A percentile compares a stretch with the other conserved stretches of the same genome.
phyloP scores from a whole-genome alignment of 2,113 vertebrate species.

The Marcusenius ussheri region DNA sequence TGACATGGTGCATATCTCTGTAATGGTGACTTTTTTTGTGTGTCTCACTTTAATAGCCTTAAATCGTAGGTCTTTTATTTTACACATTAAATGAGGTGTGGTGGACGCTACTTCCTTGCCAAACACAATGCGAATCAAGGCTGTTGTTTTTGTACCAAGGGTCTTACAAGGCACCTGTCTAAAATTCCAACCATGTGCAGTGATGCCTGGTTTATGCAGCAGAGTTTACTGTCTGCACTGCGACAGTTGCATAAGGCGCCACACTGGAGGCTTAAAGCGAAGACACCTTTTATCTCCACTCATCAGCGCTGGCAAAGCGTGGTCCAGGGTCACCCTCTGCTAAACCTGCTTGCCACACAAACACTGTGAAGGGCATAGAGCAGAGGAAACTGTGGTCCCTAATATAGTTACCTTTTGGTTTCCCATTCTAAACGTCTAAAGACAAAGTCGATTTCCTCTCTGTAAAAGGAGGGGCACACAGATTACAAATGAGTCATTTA shows the following conservation, averaged over 20 bases:
- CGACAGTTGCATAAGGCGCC: slow-evolving; percentile 64
- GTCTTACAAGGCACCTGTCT: slow-evolving; percentile 37
- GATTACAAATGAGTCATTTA: background rate
- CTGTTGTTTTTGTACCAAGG: slow-evolving; percentile 21
- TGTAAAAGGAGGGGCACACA: background rate
- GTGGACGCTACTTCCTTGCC: slow-evolving; percentile 10
- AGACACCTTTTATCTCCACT: slow-evolving; percentile 48
- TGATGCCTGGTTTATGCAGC: slow-evolving; percentile 54
- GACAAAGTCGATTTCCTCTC: background rate
- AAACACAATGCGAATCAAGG: background rate
- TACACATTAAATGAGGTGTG: background rate
- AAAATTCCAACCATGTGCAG: slow-evolving; percentile 55
- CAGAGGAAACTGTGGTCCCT: background rate
- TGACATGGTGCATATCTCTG: slow-evolving; percentile 26
- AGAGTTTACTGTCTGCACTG: slow-evolving; percentile 62
- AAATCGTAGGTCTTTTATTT: slow-evolving; percentile 21
- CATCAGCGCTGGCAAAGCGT: slow-evolving; percentile 48
- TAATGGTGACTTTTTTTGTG: slow-evolving; percentile 38
- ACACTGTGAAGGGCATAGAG: slow-evolving; percentile 39
- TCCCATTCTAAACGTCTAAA: background rate
- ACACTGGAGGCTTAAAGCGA: slow-evolving; percentile 54
- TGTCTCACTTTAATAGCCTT: slow-evolving; percentile 25
- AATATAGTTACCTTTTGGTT: background rate
- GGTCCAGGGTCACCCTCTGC: slow-evolving; percentile 22
- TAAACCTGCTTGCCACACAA: slow-evolving; percentile 4